Evolutionary conservation across 2,113 vertebrate genomes (phyloP), one percentile per base, ranked within the genome.

Genomic region (Eulemur rufifrons): DNA sequence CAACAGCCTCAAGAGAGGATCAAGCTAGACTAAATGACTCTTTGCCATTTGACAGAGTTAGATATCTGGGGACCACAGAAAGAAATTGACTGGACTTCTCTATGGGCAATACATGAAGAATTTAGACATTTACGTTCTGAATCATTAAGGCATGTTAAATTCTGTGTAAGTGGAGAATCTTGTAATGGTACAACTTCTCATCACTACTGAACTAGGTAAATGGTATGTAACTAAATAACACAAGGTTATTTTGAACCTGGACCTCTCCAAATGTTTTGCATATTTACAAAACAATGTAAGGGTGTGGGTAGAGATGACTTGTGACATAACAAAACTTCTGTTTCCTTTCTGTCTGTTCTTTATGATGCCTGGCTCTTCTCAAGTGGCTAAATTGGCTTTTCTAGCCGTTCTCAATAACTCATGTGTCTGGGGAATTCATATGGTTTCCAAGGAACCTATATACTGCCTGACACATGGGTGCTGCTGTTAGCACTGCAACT

Each of bases 221-320:
- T 27, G 64, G 7, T 39, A 21, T 42, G 50, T 37, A 50, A 77
- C 37, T 82, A 81, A 94, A 50, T 61, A 68, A 29, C 25, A 29
- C 32, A 81, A 56, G 3, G 64, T 80, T 50, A 68, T 73, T 78
- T 88, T 84, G 61, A 94, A 69, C 10, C 10, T 63, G 32, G 18
- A 54, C 45, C n/a, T 7, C 32, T 83, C 50, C 34, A 37, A 45
- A 69, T 77, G 64, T 13, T 42, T 80, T 8, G 25, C 47, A 27
- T 92, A 45, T 94, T 88, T 39, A 21, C 13, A 74, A 64, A 96
- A 59, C 50, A 52, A 17, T 56, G 3, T 91, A 39, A 84, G 61
- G 61, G 50, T 6, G 3, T 9, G 11, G n/a, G 12, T 63, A 34
- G n/a, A 39, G 56, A 21, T 47, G 10, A 71, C 5, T 27, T 86